These are phyloP conservation scores for Archilochus colubris DNA, from an alignment of 2,113 vertebrate genomes.

Conservation along the genomic window DNA sequence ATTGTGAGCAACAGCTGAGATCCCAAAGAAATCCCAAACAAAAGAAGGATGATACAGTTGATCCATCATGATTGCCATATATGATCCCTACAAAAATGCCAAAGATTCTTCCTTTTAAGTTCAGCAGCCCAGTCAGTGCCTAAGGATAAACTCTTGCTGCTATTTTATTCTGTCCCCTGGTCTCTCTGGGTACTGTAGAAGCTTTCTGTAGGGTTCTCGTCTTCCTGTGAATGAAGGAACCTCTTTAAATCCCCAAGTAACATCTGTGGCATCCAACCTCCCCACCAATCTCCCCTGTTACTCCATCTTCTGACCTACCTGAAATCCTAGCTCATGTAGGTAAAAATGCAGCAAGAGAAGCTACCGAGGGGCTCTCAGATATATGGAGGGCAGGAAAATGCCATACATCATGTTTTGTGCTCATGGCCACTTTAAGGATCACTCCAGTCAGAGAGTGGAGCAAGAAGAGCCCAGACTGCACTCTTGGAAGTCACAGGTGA, in stretches of 20 bases:
- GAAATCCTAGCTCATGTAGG: not conserved
- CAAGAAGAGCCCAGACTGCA: not conserved
- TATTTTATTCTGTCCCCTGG: not conserved
- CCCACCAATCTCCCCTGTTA: rapidly evolving
- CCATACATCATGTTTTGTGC: rapidly evolving
- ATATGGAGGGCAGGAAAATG: rapidly evolving
- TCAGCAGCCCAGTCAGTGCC: not conserved
- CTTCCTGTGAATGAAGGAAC: not conserved
- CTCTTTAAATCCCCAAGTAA: not conserved
- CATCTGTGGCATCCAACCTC: not conserved
- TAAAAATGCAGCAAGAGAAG: rapidly evolving
- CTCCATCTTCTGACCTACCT: not conserved
- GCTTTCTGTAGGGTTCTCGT: not conserved
- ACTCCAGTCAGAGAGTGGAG: not conserved
- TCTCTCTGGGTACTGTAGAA: not conserved
- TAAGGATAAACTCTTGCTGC: not conserved
- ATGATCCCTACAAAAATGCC: not conserved
- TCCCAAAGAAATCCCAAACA: not conserved
- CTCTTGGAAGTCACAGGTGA: too few relatives aligned
- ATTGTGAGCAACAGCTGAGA: not conserved
- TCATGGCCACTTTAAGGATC: not conserved
- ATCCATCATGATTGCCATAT: not conserved
- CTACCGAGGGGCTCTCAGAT: not conserved
- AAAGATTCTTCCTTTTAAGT: not conserved
- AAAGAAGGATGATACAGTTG: not conserved